Conservation (phyloP, 2,797 vertebrate genomes). For the Galaxias olidus region DNA sequence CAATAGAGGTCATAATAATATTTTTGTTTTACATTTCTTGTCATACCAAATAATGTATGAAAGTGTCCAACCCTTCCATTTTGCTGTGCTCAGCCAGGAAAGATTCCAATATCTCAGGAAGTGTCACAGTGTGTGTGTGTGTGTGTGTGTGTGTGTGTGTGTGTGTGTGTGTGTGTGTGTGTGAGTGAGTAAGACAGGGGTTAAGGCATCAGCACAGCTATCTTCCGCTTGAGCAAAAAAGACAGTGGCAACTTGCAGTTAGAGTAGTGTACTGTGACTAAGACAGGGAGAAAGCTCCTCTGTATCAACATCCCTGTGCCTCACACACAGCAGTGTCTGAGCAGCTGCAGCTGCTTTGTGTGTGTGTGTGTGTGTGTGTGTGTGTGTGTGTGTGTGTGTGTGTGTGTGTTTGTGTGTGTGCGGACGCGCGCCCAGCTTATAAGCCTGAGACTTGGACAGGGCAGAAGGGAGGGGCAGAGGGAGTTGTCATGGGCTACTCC, state of each 20-base stretch:
- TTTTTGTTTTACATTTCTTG: background rate
- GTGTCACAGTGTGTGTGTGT: constrained; percentile 67
- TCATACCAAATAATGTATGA: background rate
- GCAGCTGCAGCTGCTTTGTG: constrained; percentile 62
- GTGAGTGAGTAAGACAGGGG: constrained; percentile 13
- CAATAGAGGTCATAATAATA: background rate
- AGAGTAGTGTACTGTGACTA: constrained; percentile 29
- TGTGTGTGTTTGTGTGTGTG: constrained; percentile 7
- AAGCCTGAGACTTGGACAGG: constrained; percentile 26
- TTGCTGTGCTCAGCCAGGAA: constrained; percentile 56
- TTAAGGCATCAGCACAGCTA: background rate
- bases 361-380: constrained; percentile 12
- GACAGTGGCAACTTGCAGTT: constrained; percentile 34
- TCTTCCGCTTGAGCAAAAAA: constrained; percentile 23
- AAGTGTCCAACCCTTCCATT: constrained; percentile 8
- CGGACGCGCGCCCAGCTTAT: constrained; percentile 3
- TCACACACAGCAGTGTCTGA: constrained; percentile 53
- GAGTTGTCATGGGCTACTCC: constrained; percentile 36
- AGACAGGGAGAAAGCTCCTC: constrained; percentile 53
- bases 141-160: constrained; percentile 44
- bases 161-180: constrained; percentile 8
- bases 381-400: constrained; percentile 9
- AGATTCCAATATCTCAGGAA: constrained; percentile 55
- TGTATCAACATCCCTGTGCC: constrained; percentile 61
- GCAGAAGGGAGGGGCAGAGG: constrained; percentile 24